phyloP scores from a whole-genome alignment of 2,888 invertebrate species.

The Athetis lepigone region DNA sequence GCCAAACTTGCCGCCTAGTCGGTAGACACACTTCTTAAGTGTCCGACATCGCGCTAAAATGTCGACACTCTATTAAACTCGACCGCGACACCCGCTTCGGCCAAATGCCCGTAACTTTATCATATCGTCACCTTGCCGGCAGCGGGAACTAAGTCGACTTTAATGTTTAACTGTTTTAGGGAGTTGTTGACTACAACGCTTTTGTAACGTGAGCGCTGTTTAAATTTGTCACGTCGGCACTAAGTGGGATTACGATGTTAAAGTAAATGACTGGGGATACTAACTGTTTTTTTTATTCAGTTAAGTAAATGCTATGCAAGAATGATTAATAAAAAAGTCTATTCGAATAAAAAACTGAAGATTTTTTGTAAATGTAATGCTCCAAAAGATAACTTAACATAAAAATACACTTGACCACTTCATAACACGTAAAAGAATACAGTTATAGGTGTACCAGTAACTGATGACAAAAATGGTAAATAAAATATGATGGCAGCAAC shows the following conservation, averaged over 20 bases:
- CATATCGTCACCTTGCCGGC: conserved; percentile 28
- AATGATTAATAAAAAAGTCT: too few species aligned
- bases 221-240: background rate
- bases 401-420: background rate
- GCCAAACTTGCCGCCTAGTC: conserved; percentile 21
- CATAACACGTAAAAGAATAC: conserved; percentile 25
- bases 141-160: background rate
- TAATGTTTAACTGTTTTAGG: background rate
- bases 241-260: background rate
- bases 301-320: too few species aligned
- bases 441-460: too few species aligned
- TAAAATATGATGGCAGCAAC: too few species aligned
- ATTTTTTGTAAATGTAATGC: background rate
- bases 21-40: conserved; percentile 19
- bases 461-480: too few species aligned
- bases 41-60: conserved; percentile 34
- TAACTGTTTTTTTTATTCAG: background rate
- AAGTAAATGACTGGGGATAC: background rate
- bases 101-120: conserved; percentile 34
- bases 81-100: conserved; percentile 16
- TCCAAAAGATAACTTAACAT: background rate
- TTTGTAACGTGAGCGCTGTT: background rate
- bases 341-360: too few species aligned
- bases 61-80: conserved; percentile 35
- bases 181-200: background rate